Base-by-base conservation (phyloP, 2,797 vertebrate genomes). In the Alca torda region DNA sequence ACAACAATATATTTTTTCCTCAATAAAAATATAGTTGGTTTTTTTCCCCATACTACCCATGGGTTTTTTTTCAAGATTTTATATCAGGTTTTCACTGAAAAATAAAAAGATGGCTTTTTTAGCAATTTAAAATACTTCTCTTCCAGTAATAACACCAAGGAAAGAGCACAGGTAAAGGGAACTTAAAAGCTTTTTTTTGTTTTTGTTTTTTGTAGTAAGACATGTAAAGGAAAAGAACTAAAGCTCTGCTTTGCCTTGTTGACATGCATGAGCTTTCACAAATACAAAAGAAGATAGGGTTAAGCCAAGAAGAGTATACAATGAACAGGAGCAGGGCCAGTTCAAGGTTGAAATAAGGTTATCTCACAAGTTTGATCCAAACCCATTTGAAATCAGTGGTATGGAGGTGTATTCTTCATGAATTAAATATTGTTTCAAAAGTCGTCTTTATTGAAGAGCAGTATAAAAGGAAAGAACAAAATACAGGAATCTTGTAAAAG, bases 361-460 rank as follows among this genome's bases (percentile, higher is more conserved):
- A 35, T 30, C 39, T 69, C 35, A 48, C 6, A 67, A 67, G 20
- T 83, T 83, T 63, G 41, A 30, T 61, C 6, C 23, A 70, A 72
- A 64, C 16, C 4, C 9, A 24, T 73, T 67, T 59, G 16, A 83
- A 84, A 76, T 30, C 24, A 48, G 7, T 77, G 13, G 4, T 35
- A 45, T 13, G 8, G 8, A 46, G 25, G 8, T 60, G 3, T 11
- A 16, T 18, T 26, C 6, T 53, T 72, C 39, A n/a, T 21, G 1
- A 83, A 43, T 25, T 70, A 82, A 69, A 48, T 60, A 91, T 67
- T 93, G 45, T 90, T 96, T 95, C 56, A 68, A 64, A 88, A 95
- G 50, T 26, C 33, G 16, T 46, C 35, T 46, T 90, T 93, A 76
- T 20, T 86, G 46, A 91, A 92, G 33, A 86, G 51, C 59, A 53